Evolutionary conservation across 2,797 vertebrate genomes (phyloP).

Genomic region (Syngnathus rostellatus): DNA sequence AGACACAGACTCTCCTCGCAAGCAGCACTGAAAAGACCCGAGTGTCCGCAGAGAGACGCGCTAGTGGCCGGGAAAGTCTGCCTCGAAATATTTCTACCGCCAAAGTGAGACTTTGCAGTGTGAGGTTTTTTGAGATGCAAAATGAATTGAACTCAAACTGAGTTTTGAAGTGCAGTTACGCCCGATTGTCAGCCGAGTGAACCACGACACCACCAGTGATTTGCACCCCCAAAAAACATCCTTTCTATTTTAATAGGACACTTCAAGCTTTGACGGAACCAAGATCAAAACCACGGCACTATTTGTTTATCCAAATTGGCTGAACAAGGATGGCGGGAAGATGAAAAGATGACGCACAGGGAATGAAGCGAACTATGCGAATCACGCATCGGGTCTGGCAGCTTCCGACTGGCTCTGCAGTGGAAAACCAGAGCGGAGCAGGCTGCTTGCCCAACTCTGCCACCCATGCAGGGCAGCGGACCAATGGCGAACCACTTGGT

Average conservation of each 20-base stretch:
- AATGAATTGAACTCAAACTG: not conserved
- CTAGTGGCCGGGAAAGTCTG: constrained; percentile 2
- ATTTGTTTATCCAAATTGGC: constrained; percentile 62
- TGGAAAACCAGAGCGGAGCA: constrained; percentile 35
- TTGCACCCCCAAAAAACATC: not conserved
- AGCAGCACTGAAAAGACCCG: constrained; percentile 1
- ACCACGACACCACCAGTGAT: not conserved
- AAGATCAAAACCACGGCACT: constrained; percentile 41
- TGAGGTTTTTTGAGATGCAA: not conserved
- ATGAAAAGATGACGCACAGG: constrained; percentile 59
- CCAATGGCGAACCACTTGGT: constrained; percentile 40
- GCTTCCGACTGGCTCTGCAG: constrained; percentile 35
- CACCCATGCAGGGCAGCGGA: constrained; percentile 45
- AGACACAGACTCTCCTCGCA: constrained; percentile 40
- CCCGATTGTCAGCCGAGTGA: not conserved
- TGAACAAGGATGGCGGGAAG: constrained; percentile 47
- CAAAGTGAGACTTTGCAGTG: not conserved
- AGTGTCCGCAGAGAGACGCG: not conserved
- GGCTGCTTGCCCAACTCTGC: constrained; percentile 49
- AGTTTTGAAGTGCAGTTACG: not conserved
- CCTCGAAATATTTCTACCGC: not conserved
- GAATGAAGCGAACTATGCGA: constrained; percentile 48
- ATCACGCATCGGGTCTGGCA: constrained; percentile 49
- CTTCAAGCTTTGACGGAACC: constrained; percentile 4
- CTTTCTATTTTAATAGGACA: constrained; percentile 17